Base-by-base conservation (phyloP, 2,888 invertebrate species). In the Apodemia zela region DNA sequence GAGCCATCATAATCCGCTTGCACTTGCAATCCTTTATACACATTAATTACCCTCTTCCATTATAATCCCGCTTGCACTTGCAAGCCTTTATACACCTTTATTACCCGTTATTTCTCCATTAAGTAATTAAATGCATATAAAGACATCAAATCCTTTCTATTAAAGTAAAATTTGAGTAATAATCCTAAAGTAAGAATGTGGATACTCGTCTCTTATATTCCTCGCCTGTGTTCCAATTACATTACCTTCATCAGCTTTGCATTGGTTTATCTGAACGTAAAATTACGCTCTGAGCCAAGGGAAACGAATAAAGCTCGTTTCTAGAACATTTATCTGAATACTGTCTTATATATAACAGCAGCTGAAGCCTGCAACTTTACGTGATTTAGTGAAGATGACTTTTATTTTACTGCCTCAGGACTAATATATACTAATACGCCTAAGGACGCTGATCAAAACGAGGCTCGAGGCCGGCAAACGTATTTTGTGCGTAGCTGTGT, bases 211-310 rank as follows among this genome's bases (percentile, higher is more conserved):
- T 59, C 63, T 62, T 57, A 38, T 7, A 62, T 35, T 38, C 59
- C 63, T 59, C 25, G 63, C 47, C 59, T 59, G 42, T 17, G 59
- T n/a, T 59, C 59, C 59, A 59, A 63, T 63, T 63, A 63, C 59
- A 63, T 63, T 63, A 49, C 59, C 59, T 63, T 63, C 59, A 59
- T 63, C 59, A 59, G 47, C 59, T 42, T 63, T 49, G 59, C 63
- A 59, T 63, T 63, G 59, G 47, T 59, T 58, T 57, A 59, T 51
- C 18, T 35, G 18, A 17, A 35, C 35, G 49, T 51, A 18, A 51
- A 51, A 51, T 51, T 51, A 51, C 49, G 49, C 47, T 10, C 49
- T 18, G 49, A 51, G 51, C 21, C 21, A 51, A 11, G 51, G 21
- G 51, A 21, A 51, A 49, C 51, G 51, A 51, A 51, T 51, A 51